Conservation (phyloP, 64 coral and sea anemone species). For the Trachythela sp. region DNA sequence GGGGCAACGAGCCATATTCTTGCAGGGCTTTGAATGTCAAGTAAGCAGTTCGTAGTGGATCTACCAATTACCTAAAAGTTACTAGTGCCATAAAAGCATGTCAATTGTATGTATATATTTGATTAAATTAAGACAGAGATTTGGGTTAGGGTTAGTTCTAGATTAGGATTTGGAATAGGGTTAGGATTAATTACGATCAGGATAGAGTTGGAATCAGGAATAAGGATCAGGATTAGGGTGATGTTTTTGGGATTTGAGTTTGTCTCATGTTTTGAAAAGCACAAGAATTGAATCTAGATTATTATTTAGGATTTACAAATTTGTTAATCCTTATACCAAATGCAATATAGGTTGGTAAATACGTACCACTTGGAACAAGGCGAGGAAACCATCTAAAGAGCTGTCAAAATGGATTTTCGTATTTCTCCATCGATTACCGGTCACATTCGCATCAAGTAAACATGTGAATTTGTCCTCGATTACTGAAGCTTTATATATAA, state of each 20-base stretch:
- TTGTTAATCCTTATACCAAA: background rate
- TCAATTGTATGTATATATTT: no score
- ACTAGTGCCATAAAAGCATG: no score
- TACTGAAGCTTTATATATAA: background rate
- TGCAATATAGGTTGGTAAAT: background rate
- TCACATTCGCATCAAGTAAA: background rate
- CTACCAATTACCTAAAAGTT: no score
- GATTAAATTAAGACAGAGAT: no score
- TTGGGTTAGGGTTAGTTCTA: no score
- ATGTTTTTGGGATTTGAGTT: background rate
- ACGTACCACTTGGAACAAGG: slow-evolving; percentile 98
- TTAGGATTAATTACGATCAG: no score
- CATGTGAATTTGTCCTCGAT: slow-evolving; percentile 29
- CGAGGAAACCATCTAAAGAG: slow-evolving; percentile 83
- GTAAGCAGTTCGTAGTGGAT: no score
- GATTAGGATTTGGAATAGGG: no score
- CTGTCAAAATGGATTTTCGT: slow-evolving; percentile 86
- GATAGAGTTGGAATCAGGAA: background rate
- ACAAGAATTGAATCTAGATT: no score
- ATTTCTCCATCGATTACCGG: slow-evolving; percentile 59
- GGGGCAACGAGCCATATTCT: no score
- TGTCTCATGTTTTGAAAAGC: no score
- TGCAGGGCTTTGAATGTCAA: no score
- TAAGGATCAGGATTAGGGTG: background rate
- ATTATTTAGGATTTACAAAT: background rate